These are phyloP conservation scores for Trachelipus rathkii DNA, from an alignment of 1,140 invertebrate species.

Conservation along the genomic window DNA sequence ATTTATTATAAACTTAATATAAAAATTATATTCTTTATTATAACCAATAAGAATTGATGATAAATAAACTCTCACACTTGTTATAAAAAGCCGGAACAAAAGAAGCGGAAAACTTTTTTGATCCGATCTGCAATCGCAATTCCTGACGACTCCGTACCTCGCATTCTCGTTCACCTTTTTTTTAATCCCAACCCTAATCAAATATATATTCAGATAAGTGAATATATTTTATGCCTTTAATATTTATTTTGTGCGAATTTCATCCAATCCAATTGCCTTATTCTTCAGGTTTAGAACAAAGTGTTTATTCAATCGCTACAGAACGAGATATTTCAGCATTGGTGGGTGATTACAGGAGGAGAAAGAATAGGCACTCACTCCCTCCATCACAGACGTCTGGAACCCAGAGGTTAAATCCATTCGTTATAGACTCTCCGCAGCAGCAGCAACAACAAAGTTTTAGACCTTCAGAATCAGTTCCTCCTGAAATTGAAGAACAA, in stretches of 20 bases:
- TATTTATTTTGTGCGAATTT: background rate
- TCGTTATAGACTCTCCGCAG: conserved; percentile 26
- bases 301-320: conserved; percentile 53
- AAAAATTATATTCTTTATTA: too few relatives aligned
- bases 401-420: conserved; percentile 22
- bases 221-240: background rate
- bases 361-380: conserved; percentile 59
- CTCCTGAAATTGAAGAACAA: conserved; percentile 70
- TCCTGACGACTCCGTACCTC: too few relatives aligned
- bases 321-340: conserved; percentile 56
- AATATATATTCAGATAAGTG: background rate
- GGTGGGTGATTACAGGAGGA: conserved; percentile 60
- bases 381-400: conserved; percentile 48
- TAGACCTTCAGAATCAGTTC: conserved; percentile 49
- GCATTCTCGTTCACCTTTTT: too few relatives aligned
- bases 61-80: too few relatives aligned
- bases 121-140: too few relatives aligned
- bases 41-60: too few relatives aligned
- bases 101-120: too few relatives aligned
- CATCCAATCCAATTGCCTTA: background rate
- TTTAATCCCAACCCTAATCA: too few relatives aligned
- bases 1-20: too few relatives aligned
- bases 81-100: too few relatives aligned
- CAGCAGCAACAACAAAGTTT: background rate
- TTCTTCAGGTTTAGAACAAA: background rate